Base-by-base conservation (phyloP, 2,888 invertebrate species). In the Patella pellucida region DNA sequence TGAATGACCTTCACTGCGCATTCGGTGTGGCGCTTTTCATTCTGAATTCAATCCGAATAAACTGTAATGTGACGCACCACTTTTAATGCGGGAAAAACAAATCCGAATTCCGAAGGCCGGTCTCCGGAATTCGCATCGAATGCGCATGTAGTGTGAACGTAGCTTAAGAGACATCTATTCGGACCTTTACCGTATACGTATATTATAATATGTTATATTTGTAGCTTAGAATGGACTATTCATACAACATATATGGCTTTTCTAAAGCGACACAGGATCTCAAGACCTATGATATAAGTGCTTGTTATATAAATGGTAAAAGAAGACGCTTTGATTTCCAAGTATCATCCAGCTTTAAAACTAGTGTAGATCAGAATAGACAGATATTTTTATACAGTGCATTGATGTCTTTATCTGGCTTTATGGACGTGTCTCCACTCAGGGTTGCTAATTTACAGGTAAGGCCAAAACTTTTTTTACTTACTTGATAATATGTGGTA, bases 201-300 rank as follows among this genome's bases (percentile, higher is more conserved):
- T 79, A n/a, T n/a, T n/a, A n/a, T n/a, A n/a, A n/a, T n/a, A 79
- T 3, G 41, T 41, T 23, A 82, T 82, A 19, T 7, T 41, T 62
- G 23, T 69, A 76, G 76, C 72, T 72, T 68, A 71, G 72, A 16
- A 76, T 74, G 23, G 51, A 79, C 31, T 83, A 79, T 56, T 79
- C 82, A 68, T 85, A 84, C 72, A 84, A 86, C 71, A 68, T 85
- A 23, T 86, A 83, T 72, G 79, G 84, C 74, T 86, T 82, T 79
- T 78, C 80, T 19, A 81, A 83, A 52, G 74, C 78, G 3, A 75
- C 81, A 31, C 85, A 85, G 12, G 82, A 85, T 71, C 74, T 84
- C 14, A 72, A 84, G 19, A 76, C 77, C 31, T 86, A 83, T 76
- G 86, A 86, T 74, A 81, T 86, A 52, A 82, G 84, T 69, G 78